Percentiles rank a stretch among this genome's conserved stretches.
Conservation (phyloP, 2,797 vertebrate genomes). For the Liparis tanakae region DNA sequence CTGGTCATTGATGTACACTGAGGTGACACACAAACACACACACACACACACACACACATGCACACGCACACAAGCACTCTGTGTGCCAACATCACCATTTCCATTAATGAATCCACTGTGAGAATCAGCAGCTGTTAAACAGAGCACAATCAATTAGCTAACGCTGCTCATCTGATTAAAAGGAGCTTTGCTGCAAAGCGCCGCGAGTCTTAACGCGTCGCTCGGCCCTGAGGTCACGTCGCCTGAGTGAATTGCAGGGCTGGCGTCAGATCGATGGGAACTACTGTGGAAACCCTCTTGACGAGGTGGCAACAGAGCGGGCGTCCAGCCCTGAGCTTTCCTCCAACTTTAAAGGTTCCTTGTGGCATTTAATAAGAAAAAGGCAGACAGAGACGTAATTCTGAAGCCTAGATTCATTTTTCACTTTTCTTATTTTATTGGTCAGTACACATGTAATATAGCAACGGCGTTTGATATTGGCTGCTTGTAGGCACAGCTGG, state of each 20-base stretch:
- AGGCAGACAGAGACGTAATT: background rate
- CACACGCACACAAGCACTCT: background rate
- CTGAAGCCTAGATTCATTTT: background rate
- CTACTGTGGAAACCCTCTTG: background rate
- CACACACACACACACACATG: background rate
- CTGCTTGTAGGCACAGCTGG: background rate
- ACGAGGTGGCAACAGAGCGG: background rate
- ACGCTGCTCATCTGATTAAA: constrained; percentile 48
- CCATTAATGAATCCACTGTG: constrained; percentile 39
- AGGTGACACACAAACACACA: constrained; percentile 16
- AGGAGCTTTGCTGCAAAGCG: constrained; percentile 42
- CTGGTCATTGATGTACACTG: background rate
- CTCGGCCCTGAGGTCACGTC: constrained; percentile 16
- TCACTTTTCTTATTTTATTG: background rate
- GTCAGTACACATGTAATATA: background rate
- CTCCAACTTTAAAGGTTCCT: background rate
- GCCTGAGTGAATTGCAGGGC: constrained; percentile 22
- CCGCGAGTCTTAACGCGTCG: constrained; percentile 27
- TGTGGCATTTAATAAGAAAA: background rate
- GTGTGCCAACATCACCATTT: constrained; percentile 32
- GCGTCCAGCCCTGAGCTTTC: background rate
- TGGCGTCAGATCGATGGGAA: constrained; percentile 22
- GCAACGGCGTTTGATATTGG: background rate
- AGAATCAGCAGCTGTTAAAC: constrained; percentile 44
- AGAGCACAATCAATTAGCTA: constrained; percentile 43